These are phyloP conservation scores for Dufourea novaeangliae DNA, from an alignment of 1,140 invertebrate genomes.

Conservation along the genomic window DNA sequence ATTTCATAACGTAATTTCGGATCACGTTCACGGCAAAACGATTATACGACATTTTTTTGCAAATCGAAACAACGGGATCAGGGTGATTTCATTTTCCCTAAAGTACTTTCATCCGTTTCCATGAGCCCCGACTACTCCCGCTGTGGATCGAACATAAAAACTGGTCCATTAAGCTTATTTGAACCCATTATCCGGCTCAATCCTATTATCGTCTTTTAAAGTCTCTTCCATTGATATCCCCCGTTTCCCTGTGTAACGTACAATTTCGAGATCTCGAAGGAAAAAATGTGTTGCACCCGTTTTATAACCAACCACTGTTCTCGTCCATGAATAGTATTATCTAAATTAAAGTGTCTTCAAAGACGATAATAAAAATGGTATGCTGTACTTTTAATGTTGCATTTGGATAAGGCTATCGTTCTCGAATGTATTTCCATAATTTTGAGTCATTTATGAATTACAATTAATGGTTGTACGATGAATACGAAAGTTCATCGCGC, in stretches of 20 bases:
- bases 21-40: too few species aligned
- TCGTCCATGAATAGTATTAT: background rate
- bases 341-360: background rate
- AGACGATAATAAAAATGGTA: background rate
- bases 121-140: background rate
- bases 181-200: background rate
- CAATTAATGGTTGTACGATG: too few species aligned
- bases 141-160: background rate
- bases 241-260: background rate
- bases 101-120: background rate
- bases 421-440: too few species aligned
- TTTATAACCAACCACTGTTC: background rate
- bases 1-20: too few species aligned
- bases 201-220: background rate
- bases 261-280: rapidly evolving
- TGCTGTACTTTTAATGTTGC: background rate
- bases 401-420: background rate
- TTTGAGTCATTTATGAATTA: too few species aligned
- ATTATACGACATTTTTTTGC: too few species aligned
- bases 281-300: background rate
- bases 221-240: background rate
- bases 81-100: background rate
- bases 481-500: too few species aligned
- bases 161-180: conserved; percentile 21
- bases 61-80: background rate